Percentiles rank a stretch among this genome's conserved stretches.
Conservation (phyloP, 2,797 vertebrate genomes). For the Sebastes paucispinis region DNA sequence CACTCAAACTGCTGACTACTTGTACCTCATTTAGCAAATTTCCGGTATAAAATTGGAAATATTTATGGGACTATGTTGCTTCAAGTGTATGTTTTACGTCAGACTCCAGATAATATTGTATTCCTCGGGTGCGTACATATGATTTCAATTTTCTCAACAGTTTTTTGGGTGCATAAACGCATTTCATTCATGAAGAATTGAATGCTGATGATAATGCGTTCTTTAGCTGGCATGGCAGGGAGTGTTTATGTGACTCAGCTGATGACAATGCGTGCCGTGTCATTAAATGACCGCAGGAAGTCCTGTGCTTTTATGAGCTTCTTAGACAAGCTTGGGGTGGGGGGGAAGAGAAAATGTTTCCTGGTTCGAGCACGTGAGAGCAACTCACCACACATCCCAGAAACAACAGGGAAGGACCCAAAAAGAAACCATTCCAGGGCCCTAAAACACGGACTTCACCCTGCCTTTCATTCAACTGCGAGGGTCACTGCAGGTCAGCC, state of each 20-base stretch:
- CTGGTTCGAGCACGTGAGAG: slow-evolving; percentile 66
- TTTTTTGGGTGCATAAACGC: slow-evolving; percentile 17
- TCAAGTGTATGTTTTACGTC: background rate
- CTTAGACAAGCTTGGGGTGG: slow-evolving; percentile 62
- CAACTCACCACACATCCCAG: slow-evolving; percentile 64
- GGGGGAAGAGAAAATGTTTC: slow-evolving; percentile 59
- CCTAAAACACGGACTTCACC: slow-evolving; percentile 40
- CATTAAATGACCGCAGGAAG: slow-evolving; percentile 80
- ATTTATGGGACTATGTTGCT: background rate
- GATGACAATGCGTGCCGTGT: slow-evolving; percentile 77
- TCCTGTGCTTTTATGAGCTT: slow-evolving; percentile 79
- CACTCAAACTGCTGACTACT: slow-evolving; percentile 4
- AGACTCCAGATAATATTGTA: background rate
- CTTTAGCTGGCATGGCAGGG: slow-evolving; percentile 66
- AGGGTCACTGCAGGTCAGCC: slow-evolving; percentile 43
- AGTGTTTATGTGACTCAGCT: slow-evolving; percentile 79
- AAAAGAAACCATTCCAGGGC: slow-evolving; percentile 31
- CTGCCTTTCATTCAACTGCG: slow-evolving; percentile 29
- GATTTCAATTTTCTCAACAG: slow-evolving; percentile 3
- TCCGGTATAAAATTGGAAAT: slow-evolving; percentile 1
- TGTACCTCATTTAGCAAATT: slow-evolving; percentile 19
- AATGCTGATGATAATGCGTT: slow-evolving; percentile 7
- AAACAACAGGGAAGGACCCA: slow-evolving; percentile 64
- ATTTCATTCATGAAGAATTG: background rate
- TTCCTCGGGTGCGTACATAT: background rate